Conservation (phyloP, 2,888 invertebrate genomes). For the Azorinus chamasolen region DNA sequence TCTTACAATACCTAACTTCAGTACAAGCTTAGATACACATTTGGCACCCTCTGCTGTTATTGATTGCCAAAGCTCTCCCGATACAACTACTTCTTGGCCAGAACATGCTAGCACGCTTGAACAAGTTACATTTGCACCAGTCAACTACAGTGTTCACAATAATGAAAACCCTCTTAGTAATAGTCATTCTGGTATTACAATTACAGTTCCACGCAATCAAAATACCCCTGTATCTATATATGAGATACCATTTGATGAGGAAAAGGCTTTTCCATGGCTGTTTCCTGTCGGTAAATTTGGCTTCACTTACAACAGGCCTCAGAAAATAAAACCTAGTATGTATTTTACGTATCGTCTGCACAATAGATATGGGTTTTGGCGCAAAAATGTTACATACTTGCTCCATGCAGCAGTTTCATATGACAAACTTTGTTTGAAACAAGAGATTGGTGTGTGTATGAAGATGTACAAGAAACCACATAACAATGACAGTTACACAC, state of each 20-base stretch:
- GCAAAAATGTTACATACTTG: conserved; percentile 15
- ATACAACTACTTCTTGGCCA: no score
- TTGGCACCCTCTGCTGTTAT: no score
- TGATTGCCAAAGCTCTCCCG: no score
- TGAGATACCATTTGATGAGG: conserved; percentile 17
- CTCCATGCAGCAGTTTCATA: conserved; percentile 17
- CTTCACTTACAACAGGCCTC: background rate
- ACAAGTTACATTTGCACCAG: no score
- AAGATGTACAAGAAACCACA: background rate
- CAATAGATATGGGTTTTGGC: conserved; percentile 13
- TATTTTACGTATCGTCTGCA: conserved; percentile 13
- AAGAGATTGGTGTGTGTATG: conserved; percentile 15
- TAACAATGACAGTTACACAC: background rate
- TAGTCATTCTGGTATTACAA: no score
- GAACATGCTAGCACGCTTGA: no score
- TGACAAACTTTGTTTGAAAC: conserved; percentile 11
- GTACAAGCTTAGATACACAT: no score
- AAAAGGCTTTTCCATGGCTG: conserved; percentile 24
- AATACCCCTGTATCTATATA: conserved; percentile 26
- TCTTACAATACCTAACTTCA: conserved; percentile 3
- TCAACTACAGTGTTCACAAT: no score
- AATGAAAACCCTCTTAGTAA: no score
- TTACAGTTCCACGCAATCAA: background rate
- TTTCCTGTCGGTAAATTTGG: conserved; percentile 19
- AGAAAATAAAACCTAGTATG: background rate